Evolutionary conservation across 1,140 invertebrate species (phyloP), one percentile per base, ranked within the genome.

Genomic region (Drosophila tsacasi): DNA sequence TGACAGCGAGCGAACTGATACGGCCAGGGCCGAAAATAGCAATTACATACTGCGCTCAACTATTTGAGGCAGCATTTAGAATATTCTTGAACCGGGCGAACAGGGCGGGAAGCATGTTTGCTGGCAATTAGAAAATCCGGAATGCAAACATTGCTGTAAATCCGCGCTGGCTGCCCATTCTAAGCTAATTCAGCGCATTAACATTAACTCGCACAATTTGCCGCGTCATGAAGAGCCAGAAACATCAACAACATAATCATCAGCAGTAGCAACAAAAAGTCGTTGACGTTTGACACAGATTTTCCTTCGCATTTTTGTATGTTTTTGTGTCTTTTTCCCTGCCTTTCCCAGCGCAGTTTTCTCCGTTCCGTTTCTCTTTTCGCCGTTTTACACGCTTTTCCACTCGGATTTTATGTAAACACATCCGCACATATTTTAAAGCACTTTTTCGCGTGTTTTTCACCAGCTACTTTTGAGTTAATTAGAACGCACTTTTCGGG

Each of bases 161-260:
- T 76, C 58, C 61, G 68, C 47, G 54, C 35, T 57, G 35, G 57
- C 30, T 62, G 63, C 77, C 66, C 85, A 81, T 81, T 87, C 84
- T 87, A 84, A 89, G 85, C 74, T 89, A 87, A 87, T 87, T 87
- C 69, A 89, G 69, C 73, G 77, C 85, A 84, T 87, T 87, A 79
- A 78, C 79, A 83, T 84, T 87, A 75, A 75, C 84, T 87, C 85
- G 84, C 81, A 79, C 84, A 87, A 87, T 89, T 83, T 84, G 75
- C 69, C 65, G 74, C 77, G 79, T 50, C 76, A 75, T 73, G 72
- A 65, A 73, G 77, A 77, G 76, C 49, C 74, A 63, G 44, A 47
- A 66, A 57, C 63, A 69, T 66, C 58, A 61, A 46, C 58, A 66
- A 49, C 64, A 71, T 63, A 42, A 67, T 66, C 64, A 66, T 42